Evolutionary conservation across 2,113 vertebrate genomes (phyloP).

Genomic region (Tupaia chinensis): DNA sequence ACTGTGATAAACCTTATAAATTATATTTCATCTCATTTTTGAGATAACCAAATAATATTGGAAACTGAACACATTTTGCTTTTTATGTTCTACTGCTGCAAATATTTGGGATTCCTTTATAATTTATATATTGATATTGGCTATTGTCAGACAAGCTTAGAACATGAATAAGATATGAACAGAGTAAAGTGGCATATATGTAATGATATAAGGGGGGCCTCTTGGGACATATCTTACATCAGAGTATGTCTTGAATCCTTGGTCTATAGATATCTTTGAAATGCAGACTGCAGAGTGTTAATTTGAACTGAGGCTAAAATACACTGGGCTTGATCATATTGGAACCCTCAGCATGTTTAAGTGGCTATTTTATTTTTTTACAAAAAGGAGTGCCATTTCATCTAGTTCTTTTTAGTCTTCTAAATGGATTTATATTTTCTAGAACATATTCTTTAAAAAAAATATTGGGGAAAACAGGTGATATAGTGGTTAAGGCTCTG

Average conservation of each 20-base stretch:
- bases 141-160: neutral
- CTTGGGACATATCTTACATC: neutral
- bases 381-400: neutral
- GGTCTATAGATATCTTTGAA: neutral
- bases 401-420: neutral
- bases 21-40: neutral
- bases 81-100: neutral
- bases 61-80: neutral
- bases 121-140: neutral
- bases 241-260: neutral
- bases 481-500: too few relatives aligned
- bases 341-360: neutral
- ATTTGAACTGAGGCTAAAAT: neutral
- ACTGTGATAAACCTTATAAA: neutral
- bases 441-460: too few relatives aligned
- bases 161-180: neutral
- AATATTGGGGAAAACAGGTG: too few relatives aligned
- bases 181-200: neutral
- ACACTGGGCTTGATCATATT: neutral
- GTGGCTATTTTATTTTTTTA: neutral
- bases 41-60: neutral
- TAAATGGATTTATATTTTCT: neutral
- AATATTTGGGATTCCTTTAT: neutral
- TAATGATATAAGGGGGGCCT: neutral
- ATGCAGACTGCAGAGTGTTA: rapidly evolving